phyloP scores from a whole-genome alignment of 2,797 vertebrate species.

The Sebastiscus albofasciatus region DNA sequence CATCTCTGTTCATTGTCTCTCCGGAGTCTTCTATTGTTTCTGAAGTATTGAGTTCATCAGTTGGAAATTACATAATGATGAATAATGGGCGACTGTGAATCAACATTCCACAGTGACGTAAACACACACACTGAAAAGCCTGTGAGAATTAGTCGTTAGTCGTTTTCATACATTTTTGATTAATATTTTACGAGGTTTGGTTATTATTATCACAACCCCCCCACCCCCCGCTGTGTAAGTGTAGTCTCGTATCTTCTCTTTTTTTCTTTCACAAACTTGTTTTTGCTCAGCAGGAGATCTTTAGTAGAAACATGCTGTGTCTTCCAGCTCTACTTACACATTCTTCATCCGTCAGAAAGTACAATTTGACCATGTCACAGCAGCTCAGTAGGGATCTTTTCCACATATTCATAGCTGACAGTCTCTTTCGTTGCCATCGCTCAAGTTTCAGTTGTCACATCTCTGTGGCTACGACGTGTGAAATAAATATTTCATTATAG shows the following conservation, averaged over 20 bases:
- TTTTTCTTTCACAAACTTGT: conserved; percentile 24
- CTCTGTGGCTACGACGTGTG: background rate
- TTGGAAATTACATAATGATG: conserved; percentile 55
- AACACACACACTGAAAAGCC: conserved; percentile 11
- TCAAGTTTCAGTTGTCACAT: background rate
- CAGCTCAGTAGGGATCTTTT: background rate
- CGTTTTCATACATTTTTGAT: conserved; percentile 42
- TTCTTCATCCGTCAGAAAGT: background rate
- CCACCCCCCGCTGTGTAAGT: background rate
- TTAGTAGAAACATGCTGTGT: background rate
- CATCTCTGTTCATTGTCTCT: conserved; percentile 22
- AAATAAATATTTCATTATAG: background rate
- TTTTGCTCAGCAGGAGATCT: conserved; percentile 9
- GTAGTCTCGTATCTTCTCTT: background rate
- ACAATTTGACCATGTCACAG: background rate
- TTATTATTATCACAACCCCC: conserved; percentile 28
- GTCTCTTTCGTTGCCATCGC: background rate
- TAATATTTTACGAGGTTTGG: conserved; percentile 41
- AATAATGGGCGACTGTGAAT: conserved; percentile 51
- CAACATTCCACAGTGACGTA: conserved; percentile 25
- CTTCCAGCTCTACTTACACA: background rate
- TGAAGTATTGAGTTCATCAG: conserved; percentile 66
- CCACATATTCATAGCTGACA: background rate
- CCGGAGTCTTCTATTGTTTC: conserved; percentile 36
- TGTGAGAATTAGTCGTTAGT: conserved; percentile 29